Base-by-base conservation (phyloP, 2,888 invertebrate genomes). In the Digitonthophagus gazella region DNA sequence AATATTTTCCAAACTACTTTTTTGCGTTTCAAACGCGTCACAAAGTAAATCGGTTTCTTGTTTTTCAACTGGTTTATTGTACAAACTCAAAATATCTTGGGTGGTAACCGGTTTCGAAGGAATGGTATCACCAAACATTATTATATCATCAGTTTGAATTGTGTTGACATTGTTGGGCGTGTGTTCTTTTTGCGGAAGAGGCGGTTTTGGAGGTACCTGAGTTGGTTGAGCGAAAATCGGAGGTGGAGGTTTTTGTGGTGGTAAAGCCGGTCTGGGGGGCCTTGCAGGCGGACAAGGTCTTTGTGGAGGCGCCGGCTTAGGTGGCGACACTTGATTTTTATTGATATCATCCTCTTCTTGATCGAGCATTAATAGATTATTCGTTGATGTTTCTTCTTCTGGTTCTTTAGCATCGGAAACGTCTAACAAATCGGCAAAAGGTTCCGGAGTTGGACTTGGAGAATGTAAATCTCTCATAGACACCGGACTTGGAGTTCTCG, bases 401-500 rank as follows among this genome's bases (percentile, higher is more conserved):
- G 69, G 71, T n/a, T n/a, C 57, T 69, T 72, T 75, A 67, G 72
- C 73, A 69, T 86, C 87, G 8, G 87, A 83, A 71, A 91, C 86
- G 82, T 92, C 89, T 19, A 90, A 84, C 8, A 90, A 81, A 80
- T 90, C 90, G 4, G 86, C 89, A 70, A 87, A 84, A 15, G 88
- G 86, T 74, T 90, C 90, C 0, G 90, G 93, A 0, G 94, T 94
- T 1, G 94, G 95, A 77, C 93, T 93, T 0, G 95, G 93, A 0
- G 94, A 93, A 79, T 93, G 93, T 6, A 92, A 84, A 75, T 92
- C 92, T 57, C 91, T 85, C 84, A 93, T 92, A 6, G 93, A 90
- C 0, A 94, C 92, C 0, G 95, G 95, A 80, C 94, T 95, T 0
- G 95, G 95, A 0, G 93, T 93, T 73, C 95, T 88, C 0, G 94